Evolutionary conservation across 2,888 invertebrate species (phyloP).

Genomic region (Protonemura montana): DNA sequence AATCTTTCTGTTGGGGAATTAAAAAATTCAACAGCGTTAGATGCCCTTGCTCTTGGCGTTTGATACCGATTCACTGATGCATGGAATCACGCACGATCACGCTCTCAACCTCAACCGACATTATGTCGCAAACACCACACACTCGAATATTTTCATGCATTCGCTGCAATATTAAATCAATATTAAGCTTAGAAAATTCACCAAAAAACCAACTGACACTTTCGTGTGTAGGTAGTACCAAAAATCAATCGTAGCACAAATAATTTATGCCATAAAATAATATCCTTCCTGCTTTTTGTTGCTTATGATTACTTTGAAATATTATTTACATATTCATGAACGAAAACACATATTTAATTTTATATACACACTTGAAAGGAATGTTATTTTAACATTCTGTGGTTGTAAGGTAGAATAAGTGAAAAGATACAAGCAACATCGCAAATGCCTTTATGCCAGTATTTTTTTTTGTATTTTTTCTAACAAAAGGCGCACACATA

Average conservation of each 20-base stretch:
- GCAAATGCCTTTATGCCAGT: neutral
- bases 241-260: too few species aligned
- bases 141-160: too few species aligned
- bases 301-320: neutral
- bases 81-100: too few species aligned
- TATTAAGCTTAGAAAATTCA: neutral
- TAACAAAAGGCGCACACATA: neutral
- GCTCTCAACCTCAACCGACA: too few species aligned
- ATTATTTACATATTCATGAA: neutral
- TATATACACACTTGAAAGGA: neutral
- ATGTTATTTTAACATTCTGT: constrained; percentile 9
- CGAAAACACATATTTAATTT: neutral
- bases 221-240: neutral
- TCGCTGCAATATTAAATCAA: too few species aligned
- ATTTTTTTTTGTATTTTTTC: neutral
- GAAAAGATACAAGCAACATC: neutral
- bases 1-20: too few species aligned
- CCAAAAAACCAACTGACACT: neutral
- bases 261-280: neutral
- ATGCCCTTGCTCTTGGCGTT: too few species aligned
- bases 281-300: neutral
- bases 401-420: constrained; percentile 5
- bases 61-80: too few species aligned
- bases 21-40: too few species aligned
- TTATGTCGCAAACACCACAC: too few species aligned